Conservation (phyloP, 2,797 vertebrate species). For the Iguana delicatissima region DNA sequence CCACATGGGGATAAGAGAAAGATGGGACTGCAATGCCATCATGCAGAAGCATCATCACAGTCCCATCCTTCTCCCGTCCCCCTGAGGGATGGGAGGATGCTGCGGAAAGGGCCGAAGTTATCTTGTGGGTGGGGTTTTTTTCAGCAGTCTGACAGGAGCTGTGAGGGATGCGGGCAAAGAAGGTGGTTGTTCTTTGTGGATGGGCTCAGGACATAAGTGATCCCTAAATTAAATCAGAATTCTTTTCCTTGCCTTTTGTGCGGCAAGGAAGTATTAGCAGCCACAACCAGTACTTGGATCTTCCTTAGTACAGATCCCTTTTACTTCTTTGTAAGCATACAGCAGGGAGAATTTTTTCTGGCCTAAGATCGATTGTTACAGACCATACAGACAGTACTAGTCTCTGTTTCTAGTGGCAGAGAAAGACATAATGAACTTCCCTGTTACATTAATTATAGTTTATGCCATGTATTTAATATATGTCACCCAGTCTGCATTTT, state of each 20-base stretch:
- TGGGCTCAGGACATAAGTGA: too few species aligned
- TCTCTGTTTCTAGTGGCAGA: background rate
- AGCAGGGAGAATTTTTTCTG: background rate
- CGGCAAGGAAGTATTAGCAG: background rate
- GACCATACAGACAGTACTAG: background rate
- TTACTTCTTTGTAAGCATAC: background rate
- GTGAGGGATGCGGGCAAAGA: background rate
- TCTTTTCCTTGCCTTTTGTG: background rate
- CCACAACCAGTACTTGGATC: background rate
- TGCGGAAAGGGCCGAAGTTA: background rate
- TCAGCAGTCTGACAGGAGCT: background rate
- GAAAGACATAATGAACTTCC: conserved; percentile 5
- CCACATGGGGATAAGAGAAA: too few species aligned
- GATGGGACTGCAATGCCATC: too few species aligned
- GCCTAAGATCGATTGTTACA: background rate
- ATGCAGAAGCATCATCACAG: too few species aligned
- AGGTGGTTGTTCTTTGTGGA: background rate
- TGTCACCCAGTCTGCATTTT: background rate
- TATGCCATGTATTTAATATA: background rate
- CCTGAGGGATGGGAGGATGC: too few species aligned
- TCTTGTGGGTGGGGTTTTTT: too few species aligned
- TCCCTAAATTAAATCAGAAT: background rate
- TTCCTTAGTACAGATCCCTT: background rate
- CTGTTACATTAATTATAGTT: background rate
- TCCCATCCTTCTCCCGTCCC: too few species aligned